Conservation (phyloP, 1,140 invertebrate genomes). For the Uloborus diversus region DNA sequence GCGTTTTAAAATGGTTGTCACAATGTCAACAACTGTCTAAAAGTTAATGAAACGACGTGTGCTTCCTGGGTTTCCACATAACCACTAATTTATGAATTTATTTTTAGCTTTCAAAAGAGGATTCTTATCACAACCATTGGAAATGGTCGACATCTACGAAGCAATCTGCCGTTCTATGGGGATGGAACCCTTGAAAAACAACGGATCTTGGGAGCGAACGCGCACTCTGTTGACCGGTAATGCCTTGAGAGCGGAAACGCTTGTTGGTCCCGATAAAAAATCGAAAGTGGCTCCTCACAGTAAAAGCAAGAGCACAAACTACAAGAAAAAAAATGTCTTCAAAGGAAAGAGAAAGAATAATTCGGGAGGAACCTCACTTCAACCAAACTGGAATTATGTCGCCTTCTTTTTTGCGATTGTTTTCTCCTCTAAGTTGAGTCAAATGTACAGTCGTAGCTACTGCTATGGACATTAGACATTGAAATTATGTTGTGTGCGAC, state of each 20-base stretch:
- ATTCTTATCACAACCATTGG: slow-evolving; percentile 17
- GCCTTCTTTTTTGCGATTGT: too few relatives aligned
- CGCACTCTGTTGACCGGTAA: slow-evolving; percentile 61
- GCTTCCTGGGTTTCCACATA: too few relatives aligned
- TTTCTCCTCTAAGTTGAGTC: too few relatives aligned
- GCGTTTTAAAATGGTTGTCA: too few relatives aligned
- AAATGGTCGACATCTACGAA: slow-evolving; percentile 58
- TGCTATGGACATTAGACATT: too few relatives aligned
- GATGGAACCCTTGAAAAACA: slow-evolving; percentile 52
- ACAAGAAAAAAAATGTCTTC: slow-evolving; percentile 30
- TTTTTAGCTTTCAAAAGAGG: slow-evolving; percentile 56
- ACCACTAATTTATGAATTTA: slow-evolving; percentile 3
- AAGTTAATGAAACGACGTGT: too few relatives aligned
- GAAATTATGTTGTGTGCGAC: too few relatives aligned
- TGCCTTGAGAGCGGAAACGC: slow-evolving; percentile 18
- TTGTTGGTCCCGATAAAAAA: slow-evolving; percentile 41
- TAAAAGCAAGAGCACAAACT: slow-evolving; percentile 22
- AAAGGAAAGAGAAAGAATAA: slow-evolving; percentile 43
- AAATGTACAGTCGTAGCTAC: too few relatives aligned
- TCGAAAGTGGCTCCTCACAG: slow-evolving; percentile 4
- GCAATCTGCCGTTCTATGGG: slow-evolving; percentile 52
- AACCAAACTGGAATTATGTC: too few relatives aligned
- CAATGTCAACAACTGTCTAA: too few relatives aligned
- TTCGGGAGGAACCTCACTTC: not conserved
- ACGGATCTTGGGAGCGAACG: slow-evolving; percentile 44